These are phyloP conservation scores for Tenthredo notha DNA, from an alignment of 2,888 invertebrate genomes.

Conservation along the genomic window DNA sequence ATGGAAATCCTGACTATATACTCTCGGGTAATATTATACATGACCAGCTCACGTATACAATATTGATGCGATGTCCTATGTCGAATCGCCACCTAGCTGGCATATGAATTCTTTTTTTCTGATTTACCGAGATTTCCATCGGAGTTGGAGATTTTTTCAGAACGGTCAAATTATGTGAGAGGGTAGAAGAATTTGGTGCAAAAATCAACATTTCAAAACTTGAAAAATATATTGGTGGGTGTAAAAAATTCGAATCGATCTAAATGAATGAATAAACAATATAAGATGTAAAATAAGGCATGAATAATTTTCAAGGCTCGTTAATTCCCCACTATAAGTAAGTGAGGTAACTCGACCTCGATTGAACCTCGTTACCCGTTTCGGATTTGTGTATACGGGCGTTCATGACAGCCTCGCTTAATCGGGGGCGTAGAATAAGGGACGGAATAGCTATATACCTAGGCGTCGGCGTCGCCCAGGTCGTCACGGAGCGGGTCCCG, in stretches of 20 bases:
- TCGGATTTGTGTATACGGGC: neutral
- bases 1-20: neutral
- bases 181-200: no score
- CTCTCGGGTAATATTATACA: no score
- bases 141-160: no score
- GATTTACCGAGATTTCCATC: neutral
- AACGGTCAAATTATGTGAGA: no score
- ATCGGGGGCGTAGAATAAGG: slow-evolving; percentile 42
- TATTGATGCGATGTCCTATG: neutral
- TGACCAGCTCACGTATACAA: neutral
- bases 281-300: neutral
- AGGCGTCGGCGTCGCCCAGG: slow-evolving; percentile 42
- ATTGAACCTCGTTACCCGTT: slow-evolving; percentile 46
- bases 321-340: neutral
- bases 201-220: no score
- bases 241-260: neutral
- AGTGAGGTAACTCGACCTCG: slow-evolving; percentile 28
- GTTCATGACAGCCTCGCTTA: slow-evolving; percentile 11
- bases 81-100: no score
- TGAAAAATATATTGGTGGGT: neutral
- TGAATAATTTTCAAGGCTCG: neutral
- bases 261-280: neutral
- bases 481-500: slow-evolving; percentile 56
- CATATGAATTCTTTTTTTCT: neutral
- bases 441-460: neutral